Conservation (phyloP, 37 sponge, comb jelly and placozoan species). For the Chondrosia reniformis region DNA sequence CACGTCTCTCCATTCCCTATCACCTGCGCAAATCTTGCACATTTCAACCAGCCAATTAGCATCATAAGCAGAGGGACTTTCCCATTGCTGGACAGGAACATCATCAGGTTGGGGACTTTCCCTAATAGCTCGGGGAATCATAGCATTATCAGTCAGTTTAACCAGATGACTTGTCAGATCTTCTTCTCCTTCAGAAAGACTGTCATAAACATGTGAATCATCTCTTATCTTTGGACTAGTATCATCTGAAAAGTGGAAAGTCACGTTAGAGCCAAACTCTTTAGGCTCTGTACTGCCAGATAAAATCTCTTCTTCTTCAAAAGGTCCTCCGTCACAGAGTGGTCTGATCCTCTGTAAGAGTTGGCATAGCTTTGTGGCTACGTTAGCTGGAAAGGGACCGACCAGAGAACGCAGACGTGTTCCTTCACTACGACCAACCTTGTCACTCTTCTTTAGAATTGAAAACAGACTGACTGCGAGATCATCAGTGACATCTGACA, state of each 20-base stretch:
- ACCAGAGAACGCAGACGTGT: constrained; percentile 32
- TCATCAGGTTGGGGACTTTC: not conserved
- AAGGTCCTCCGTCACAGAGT: not conserved
- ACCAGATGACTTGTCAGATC: not conserved
- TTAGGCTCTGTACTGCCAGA: not conserved
- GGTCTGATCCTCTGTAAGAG: constrained; percentile 31
- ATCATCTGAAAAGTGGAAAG: constrained; percentile 20
- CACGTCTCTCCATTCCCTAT: constrained; percentile 43
- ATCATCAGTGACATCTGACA: not conserved
- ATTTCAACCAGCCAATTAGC: constrained; percentile 42
- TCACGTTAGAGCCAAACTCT: constrained; percentile 68
- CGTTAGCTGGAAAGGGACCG: constrained; percentile 71
- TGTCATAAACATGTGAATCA: not conserved
- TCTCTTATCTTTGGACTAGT: not conserved
- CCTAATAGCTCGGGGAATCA: not conserved
- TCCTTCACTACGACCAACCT: constrained; percentile 15
- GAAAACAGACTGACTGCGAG: constrained; percentile 5
- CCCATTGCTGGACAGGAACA: not conserved
- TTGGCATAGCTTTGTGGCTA: constrained; percentile 36
- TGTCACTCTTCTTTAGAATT: not conserved
- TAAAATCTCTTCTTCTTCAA: too few relatives aligned
- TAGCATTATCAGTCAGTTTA: constrained; percentile 8
- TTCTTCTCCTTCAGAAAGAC: constrained; percentile 17
- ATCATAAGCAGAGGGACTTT: constrained; percentile 3
- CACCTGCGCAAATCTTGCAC: constrained; percentile 33